Percentiles rank a stretch among this genome's conserved stretches.
These are phyloP conservation scores for Drosophila busckii DNA, from an alignment of 1,140 invertebrate genomes.

Conservation along the genomic window DNA sequence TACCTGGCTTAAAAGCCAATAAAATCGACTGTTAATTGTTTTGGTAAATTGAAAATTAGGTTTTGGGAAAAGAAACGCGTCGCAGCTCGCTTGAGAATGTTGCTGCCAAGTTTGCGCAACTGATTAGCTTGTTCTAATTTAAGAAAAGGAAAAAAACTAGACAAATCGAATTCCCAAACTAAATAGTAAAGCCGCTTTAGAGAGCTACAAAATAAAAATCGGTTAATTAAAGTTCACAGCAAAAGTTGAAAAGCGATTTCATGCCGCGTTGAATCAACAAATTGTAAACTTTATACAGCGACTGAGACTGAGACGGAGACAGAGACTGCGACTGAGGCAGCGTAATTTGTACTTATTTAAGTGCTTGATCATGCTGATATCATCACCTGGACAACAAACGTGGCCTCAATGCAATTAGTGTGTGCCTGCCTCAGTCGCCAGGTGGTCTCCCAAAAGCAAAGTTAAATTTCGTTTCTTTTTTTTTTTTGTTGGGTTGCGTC, in stretches of 20 bases:
- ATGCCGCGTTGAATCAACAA: conserved; percentile 74
- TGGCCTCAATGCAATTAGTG: conserved; percentile 68
- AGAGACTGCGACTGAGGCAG: not conserved
- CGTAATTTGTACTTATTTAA: conserved; percentile 76
- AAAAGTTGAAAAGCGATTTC: conserved; percentile 73
- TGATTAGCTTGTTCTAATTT: conserved; percentile 55
- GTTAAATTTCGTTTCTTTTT: not conserved
- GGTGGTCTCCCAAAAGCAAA: conserved; percentile 43
- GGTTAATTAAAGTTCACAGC: conserved; percentile 77
- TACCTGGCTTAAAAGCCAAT: conserved; percentile 71
- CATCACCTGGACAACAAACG: conserved; percentile 58
- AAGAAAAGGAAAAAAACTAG: conserved; percentile 45
- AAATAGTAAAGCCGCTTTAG: conserved; percentile 66
- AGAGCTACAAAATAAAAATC: conserved; percentile 38
- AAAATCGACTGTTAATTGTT: conserved; percentile 75
- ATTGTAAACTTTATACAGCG: conserved; percentile 57
- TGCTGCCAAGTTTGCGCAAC: conserved; percentile 48
- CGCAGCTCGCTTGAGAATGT: conserved; percentile 14
- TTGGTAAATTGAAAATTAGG: conserved; percentile 77
- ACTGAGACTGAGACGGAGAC: not conserved
- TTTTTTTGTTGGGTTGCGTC: not conserved
- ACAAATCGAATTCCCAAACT: conserved; percentile 59
- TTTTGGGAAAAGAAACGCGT: conserved; percentile 54
- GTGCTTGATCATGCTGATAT: conserved; percentile 77
- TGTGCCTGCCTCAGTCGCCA: conserved; percentile 59